Evolutionary conservation across 2,888 invertebrate genomes (phyloP), one percentile per base, ranked within the genome.

Genomic region (Rhamnusium bicolor): DNA sequence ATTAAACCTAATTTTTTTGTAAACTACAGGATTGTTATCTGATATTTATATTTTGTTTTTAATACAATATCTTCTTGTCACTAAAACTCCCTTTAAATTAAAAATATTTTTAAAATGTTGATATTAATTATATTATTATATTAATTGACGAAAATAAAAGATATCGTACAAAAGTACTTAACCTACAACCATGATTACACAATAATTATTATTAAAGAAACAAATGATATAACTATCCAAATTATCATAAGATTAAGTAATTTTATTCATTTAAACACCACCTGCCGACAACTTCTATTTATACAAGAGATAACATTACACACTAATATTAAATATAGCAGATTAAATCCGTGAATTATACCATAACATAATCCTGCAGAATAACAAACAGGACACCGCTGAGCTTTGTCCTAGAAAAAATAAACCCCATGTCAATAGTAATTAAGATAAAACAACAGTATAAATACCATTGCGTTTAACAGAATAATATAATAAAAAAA

Each of bases 301-400:
- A 56, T 56, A 27, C 24, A 27, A 14, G 54, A 56, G 27, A 56
- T 56, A 56, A 27, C 54, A 27, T 56, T 56, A 56, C 54, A 27
- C 40, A 14, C 54, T 27, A 56, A 56, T 56, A 24, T 56, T 7
- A 56, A n/a, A 27, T 56, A 27, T 56, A 27, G 27, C 54, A 27
- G 21, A 27, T 56, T 56, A 56, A 53, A 56, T 27, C 54, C 54
- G 3, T 56, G 54, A 56, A 27, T 56, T 56, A 56, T 56, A 14
- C n/a, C 24, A 27, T 56, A 56, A 14, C 24, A 56, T 56, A 21
- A 27, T 27, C 7, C 12, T 56, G 27, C 24, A 27, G 54, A 12
- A 24, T 56, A 27, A 56, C 54, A 56, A 56, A 56, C 27, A 24
- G 24, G 0, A 24, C 14, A 24, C 24, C 24, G 27, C 54, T 27